These are phyloP conservation scores for Solen grandis DNA, from an alignment of 1,140 invertebrate species.

Conservation along the genomic window DNA sequence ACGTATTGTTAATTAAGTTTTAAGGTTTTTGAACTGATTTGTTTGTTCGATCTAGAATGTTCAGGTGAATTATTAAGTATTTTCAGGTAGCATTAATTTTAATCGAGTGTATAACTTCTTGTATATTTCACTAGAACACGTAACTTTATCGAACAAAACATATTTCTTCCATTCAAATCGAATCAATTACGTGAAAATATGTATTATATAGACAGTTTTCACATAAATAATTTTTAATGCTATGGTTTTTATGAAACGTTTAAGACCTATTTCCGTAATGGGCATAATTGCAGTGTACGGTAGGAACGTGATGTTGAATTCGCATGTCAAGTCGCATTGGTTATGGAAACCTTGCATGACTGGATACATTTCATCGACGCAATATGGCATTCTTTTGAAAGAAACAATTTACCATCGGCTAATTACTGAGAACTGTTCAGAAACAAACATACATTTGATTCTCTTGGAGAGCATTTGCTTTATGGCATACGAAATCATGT, in stretches of 20 bases:
- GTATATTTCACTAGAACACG: too few species aligned
- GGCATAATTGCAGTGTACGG: constrained; percentile 34
- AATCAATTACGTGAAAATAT: too few species aligned
- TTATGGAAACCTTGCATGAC: not conserved
- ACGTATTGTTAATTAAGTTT: too few species aligned
- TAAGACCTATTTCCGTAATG: constrained; percentile 44
- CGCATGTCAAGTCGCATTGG: constrained; percentile 7
- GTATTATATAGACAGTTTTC: not conserved
- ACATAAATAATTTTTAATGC: constrained; percentile 29
- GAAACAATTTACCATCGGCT: constrained; percentile 45
- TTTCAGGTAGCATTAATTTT: too few species aligned
- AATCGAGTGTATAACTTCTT: too few species aligned
- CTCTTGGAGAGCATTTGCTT: not conserved
- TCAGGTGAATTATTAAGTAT: too few species aligned
- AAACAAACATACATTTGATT: constrained; percentile 44
- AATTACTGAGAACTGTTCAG: constrained; percentile 36
- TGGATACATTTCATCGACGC: not conserved
- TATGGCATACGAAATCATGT: not conserved
- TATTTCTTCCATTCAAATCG: too few species aligned
- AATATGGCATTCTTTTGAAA: constrained; percentile 24
- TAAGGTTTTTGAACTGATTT: too few species aligned
- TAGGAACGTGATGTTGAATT: constrained; percentile 17
- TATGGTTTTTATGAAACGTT: constrained; percentile 29
- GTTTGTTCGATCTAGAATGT: too few species aligned
- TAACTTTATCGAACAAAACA: too few species aligned